Evolutionary conservation across 1,140 invertebrate genomes (phyloP), one percentile per base, ranked within the genome.

Genomic region (Drosophila ercepeae): DNA sequence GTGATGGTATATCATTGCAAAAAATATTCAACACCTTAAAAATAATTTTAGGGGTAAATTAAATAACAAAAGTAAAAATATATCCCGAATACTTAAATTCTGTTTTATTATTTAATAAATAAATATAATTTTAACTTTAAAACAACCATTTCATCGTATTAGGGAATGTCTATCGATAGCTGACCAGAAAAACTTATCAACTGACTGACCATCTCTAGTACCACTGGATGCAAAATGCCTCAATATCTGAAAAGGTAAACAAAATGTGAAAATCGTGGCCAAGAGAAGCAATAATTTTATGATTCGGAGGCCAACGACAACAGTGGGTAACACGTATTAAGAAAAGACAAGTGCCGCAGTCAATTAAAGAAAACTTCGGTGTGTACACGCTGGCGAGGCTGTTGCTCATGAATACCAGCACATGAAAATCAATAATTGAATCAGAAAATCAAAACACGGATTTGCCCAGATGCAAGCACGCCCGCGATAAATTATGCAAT

Each of bases 351-450:
- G 21, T 14, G 13, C 5, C 14, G 6, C 11, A 45, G 11, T 21
- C 4, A 2, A 19, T 27, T 18, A 14, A 16, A 34, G 11, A 14
- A 14, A 4, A 50, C 55, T 23, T 54, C n/a, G 46, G 41, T 36
- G 29, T 50, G 45, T 63, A 34, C 46, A 25, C 51, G 23, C 16
- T 27, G 16, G 45, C 44, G 45, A 55, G 76, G 76, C 76, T 83
- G 76, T 53, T 65, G 75, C 54, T 41, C 50, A 49, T 16, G 39
- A 42, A 42, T 42, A 18, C 41, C 75, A 75, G 76, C 75, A 86
- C 78, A 86, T 74, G 70, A 84, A 84, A 84, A 84, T 84, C 81
- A 84, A 84, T 84, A 84, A 84, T 84, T 84, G 76, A 84, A 84
- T 84, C 82, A 86, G 78, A 78, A 83, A 84, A 86, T 86, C 81